phyloP scores from a whole-genome alignment of 2,113 vertebrate genomes.

The Ceyx cyanopectus region DNA sequence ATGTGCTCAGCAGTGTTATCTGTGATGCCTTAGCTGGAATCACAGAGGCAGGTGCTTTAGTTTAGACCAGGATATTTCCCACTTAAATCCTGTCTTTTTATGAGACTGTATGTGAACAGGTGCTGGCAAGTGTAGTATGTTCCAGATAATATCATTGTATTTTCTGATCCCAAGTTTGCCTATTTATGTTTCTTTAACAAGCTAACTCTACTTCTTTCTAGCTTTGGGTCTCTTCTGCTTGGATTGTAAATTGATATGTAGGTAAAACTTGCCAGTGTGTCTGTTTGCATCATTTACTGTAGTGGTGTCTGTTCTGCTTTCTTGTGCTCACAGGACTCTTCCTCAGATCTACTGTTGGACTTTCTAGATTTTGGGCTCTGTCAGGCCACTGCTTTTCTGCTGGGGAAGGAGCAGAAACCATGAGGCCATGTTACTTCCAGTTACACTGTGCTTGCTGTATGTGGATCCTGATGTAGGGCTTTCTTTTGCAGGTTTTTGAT shows the following conservation, averaged over 20 bases:
- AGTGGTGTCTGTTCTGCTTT: background rate
- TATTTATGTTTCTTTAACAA: background rate
- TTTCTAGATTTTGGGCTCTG: background rate
- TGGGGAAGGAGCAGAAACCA: background rate
- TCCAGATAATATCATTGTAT: background rate
- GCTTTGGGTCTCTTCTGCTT: background rate
- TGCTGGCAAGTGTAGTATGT: background rate
- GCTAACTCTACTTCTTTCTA: background rate
- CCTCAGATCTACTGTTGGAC: background rate
- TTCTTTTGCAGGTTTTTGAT: conserved; percentile 89
- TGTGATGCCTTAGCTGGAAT: background rate
- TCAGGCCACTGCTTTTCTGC: background rate
- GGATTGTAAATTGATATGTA: background rate
- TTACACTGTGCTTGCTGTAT: background rate
- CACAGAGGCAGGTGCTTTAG: background rate
- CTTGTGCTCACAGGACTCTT: background rate
- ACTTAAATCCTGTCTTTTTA: background rate
- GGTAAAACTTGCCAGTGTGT: background rate
- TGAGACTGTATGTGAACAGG: background rate
- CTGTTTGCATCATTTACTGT: background rate
- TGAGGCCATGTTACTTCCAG: background rate
- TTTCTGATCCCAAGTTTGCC: background rate
- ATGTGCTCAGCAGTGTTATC: background rate
- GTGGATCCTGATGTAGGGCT: background rate
- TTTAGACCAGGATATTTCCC: background rate